Evolutionary conservation across 2,797 vertebrate genomes (phyloP).

Genomic region (Siniperca obscura): DNA sequence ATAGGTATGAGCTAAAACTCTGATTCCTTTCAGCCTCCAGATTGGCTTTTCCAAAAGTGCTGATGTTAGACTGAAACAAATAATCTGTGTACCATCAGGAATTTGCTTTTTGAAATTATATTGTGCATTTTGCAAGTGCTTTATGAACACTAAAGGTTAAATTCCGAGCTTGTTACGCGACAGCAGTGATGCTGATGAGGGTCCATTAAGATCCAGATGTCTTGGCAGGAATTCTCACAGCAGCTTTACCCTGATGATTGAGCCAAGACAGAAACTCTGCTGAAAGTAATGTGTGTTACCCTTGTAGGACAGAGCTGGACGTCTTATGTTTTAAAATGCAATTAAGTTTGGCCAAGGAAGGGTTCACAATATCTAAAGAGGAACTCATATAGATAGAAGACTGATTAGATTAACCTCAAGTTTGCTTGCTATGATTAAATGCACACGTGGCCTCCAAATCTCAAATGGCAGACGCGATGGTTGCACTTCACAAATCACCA

Average conservation of each 20-base stretch:
- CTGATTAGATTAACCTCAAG: constrained; percentile 41
- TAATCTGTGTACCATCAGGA: not conserved
- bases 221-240: constrained; percentile 52
- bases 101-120: constrained; percentile 30
- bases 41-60: constrained; percentile 9
- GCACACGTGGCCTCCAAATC: constrained; percentile 32
- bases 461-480: constrained; percentile 51
- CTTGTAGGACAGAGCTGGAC: not conserved
- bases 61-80: constrained; percentile 18
- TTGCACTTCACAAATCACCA: constrained; percentile 57
- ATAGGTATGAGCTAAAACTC: not conserved
- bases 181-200: constrained; percentile 63
- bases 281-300: constrained; percentile 12
- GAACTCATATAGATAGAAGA: constrained; percentile 2
- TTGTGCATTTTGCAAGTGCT: constrained; percentile 23
- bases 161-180: constrained; percentile 43
- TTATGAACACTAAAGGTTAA: constrained; percentile 52
- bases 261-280: constrained; percentile 48
- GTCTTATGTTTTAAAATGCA: constrained; percentile 31
- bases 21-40: not conserved
- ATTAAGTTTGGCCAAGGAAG: constrained; percentile 25
- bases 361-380: constrained; percentile 34
- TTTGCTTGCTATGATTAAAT: constrained; percentile 49
- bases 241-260: constrained; percentile 30
- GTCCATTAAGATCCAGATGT: constrained; percentile 75